Percentiles rank a stretch among this genome's conserved stretches.
These are phyloP conservation scores for Lithobates pipiens DNA, from an alignment of 2,797 vertebrate species.

Conservation along the genomic window DNA sequence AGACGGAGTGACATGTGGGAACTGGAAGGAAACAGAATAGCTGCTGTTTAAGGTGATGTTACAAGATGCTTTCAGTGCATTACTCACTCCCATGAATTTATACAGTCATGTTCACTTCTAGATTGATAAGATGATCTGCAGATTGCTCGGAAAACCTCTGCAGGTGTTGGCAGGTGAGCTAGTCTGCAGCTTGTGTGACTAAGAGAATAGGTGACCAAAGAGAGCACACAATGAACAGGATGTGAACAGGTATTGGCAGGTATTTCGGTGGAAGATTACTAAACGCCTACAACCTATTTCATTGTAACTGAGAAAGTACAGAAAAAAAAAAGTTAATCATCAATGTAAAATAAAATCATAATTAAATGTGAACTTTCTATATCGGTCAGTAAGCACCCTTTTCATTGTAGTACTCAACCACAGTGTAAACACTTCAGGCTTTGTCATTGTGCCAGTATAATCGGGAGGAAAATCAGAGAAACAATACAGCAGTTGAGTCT, in stretches of 20 bases:
- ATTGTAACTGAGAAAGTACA: conserved; percentile 3
- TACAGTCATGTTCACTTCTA: neutral
- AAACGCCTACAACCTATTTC: neutral
- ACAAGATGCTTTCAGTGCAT: neutral
- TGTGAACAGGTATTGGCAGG: conserved; percentile 46
- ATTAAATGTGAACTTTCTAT: neutral
- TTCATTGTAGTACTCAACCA: neutral
- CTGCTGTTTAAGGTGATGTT: neutral
- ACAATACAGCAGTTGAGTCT: neutral
- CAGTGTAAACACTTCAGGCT: neutral
- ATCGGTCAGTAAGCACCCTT: neutral
- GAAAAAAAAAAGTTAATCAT: too few relatives aligned
- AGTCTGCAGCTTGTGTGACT: neutral
- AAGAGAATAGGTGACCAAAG: conserved; percentile 35
- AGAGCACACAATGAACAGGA: conserved; percentile 44
- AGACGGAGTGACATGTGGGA: conserved; percentile 27
- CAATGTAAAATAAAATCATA: neutral
- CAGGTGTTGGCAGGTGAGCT: conserved; percentile 17
- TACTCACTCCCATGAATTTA: neutral
- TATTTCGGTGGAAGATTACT: neutral
- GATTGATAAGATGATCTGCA: neutral
- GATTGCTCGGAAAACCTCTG: neutral
- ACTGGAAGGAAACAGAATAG: neutral
- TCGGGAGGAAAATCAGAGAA: neutral
- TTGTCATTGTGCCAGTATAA: neutral